phyloP scores from a whole-genome alignment of 2,888 invertebrate genomes.

The Aethes cnicana region DNA sequence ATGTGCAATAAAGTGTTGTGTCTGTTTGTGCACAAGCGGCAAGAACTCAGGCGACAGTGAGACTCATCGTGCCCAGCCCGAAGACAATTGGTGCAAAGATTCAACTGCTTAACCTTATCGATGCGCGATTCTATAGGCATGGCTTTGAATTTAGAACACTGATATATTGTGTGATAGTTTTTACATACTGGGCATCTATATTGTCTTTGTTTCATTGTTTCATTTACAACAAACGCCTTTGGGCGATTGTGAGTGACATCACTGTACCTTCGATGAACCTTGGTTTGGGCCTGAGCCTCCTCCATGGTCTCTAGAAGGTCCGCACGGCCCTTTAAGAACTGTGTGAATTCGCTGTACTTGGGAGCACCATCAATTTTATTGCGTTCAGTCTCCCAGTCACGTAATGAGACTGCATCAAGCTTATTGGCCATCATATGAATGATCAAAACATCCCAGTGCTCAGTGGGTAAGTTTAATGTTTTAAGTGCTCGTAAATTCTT shows the following conservation, averaged over 20 bases:
- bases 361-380: neutral
- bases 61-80: neutral
- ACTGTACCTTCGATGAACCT: neutral
- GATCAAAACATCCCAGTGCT: constrained; percentile 34
- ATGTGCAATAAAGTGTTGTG: no score
- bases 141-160: neutral
- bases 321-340: neutral
- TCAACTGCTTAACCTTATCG: neutral
- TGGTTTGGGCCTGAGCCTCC: neutral
- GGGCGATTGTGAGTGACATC: neutral
- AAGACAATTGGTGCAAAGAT: neutral
- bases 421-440: constrained; percentile 35
- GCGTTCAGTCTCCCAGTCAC: constrained; percentile 5
- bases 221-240: neutral
- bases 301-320: constrained; percentile 1
- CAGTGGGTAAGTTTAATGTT: constrained; percentile 23
- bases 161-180: neutral
- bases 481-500: constrained; percentile 34
- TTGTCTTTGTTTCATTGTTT: no score
- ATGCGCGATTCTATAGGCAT: neutral
- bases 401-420: constrained; percentile 27
- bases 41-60: neutral
- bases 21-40: neutral
- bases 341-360: neutral
- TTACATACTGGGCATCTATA: neutral